Conservation (phyloP, 1,140 invertebrate species). For the Calliphora vicina region DNA sequence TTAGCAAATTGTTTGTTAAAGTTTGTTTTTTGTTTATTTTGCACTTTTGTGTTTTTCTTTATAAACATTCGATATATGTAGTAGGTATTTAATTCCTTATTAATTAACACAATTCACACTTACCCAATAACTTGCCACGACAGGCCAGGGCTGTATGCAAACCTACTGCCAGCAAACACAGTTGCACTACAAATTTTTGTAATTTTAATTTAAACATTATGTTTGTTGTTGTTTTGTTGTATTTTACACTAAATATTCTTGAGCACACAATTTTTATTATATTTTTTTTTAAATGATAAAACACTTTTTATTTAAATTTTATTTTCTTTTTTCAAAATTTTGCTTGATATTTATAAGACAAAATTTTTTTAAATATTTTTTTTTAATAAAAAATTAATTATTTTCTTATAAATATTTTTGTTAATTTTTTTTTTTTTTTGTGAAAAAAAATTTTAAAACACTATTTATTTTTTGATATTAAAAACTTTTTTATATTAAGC, state of each 20-base stretch:
- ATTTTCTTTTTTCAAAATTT: neutral
- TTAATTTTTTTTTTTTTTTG: neutral
- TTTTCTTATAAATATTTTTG: slow-evolving; percentile 10
- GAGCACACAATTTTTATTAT: slow-evolving; percentile 12
- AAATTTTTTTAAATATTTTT: slow-evolving; percentile 7
- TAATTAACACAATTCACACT: slow-evolving; percentile 39
- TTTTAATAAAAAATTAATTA: neutral
- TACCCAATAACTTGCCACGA: slow-evolving; percentile 60
- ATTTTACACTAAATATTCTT: no score
- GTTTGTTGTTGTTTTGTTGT: slow-evolving; percentile 14
- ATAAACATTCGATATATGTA: neutral
- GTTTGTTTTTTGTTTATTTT: neutral
- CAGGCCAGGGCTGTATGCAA: slow-evolving; percentile 54
- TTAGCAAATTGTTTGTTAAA: neutral
- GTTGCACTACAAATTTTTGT: slow-evolving; percentile 38
- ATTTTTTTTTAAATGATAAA: slow-evolving; percentile 22
- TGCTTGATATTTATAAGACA: slow-evolving; percentile 1
- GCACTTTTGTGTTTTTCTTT: neutral
- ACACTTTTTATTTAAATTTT: neutral
- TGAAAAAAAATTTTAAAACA: neutral
- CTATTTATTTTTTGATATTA: neutral
- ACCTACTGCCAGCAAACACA: slow-evolving; percentile 50
- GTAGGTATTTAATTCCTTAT: neutral
- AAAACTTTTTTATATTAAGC: neutral
- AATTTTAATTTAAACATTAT: slow-evolving; percentile 16